Evolutionary conservation across 2,888 invertebrate genomes (phyloP).

Genomic region (Orgyia antiqua): DNA sequence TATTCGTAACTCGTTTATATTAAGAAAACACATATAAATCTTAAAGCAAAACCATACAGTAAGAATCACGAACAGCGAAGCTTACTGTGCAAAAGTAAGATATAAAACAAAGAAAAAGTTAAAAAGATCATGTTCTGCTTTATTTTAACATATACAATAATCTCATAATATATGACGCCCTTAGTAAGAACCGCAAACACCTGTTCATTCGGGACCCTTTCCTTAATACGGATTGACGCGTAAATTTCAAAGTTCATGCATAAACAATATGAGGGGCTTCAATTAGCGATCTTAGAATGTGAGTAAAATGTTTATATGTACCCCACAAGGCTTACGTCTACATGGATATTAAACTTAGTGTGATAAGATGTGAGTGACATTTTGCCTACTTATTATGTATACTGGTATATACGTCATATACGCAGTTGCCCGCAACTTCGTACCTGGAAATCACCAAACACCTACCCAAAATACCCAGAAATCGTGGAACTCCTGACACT

Average conservation of each 20-base stretch:
- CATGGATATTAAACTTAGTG: conserved; percentile 9
- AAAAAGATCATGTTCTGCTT: too few species aligned
- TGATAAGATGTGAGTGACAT: conserved; percentile 9
- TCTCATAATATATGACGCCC: conserved; percentile 7
- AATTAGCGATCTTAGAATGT: conserved; percentile 39
- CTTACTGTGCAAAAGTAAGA: too few species aligned
- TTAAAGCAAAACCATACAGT: too few species aligned
- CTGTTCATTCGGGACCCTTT: conserved; percentile 25
- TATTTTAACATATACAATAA: conserved; percentile 4
- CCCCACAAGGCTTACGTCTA: conserved; percentile 7
- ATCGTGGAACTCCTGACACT: too few species aligned
- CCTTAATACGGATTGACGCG: conserved; percentile 44
- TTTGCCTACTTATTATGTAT: neutral
- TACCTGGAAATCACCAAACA: too few species aligned
- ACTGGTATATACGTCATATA: too few species aligned
- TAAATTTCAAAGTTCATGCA: conserved; percentile 46
- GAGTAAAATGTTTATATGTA: conserved; percentile 29
- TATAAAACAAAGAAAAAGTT: too few species aligned
- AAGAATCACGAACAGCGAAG: too few species aligned
- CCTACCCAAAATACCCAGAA: too few species aligned
- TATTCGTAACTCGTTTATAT: too few species aligned
- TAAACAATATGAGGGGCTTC: conserved; percentile 39
- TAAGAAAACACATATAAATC: too few species aligned
- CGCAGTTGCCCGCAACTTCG: too few species aligned
- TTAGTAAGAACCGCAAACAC: conserved; percentile 19